A percentile compares a stretch with the other conserved stretches of the same genome.
Evolutionary conservation across 2,888 invertebrate genomes (phyloP).

Genomic region (Nomada flava): DNA sequence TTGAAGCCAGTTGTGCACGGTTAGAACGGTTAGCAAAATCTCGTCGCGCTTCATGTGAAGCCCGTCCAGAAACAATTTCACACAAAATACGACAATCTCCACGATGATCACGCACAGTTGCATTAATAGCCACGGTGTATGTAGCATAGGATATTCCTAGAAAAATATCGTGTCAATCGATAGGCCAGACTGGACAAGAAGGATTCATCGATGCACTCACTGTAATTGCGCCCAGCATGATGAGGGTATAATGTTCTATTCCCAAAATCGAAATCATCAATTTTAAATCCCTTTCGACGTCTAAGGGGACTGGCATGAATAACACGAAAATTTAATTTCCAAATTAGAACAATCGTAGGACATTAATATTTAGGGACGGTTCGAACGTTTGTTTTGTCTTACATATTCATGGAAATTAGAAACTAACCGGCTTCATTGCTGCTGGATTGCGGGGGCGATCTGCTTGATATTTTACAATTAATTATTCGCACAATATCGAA

Average conservation of each 20-base stretch:
- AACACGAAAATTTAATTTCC: neutral
- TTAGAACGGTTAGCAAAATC: slow-evolving; percentile 77
- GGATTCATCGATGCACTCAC: slow-evolving; percentile 64
- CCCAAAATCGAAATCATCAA: slow-evolving; percentile 82
- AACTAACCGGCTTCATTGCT: slow-evolving; percentile 69
- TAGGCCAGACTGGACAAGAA: neutral
- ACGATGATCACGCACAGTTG: slow-evolving; percentile 81
- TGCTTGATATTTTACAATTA: slow-evolving; percentile 71
- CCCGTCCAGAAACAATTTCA: slow-evolving; percentile 79
- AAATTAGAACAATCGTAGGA: neutral
- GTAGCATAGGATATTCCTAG: slow-evolving; percentile 81
- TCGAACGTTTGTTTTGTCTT: neutral
- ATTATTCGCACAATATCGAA: slow-evolving; percentile 79
- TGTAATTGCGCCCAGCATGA: slow-evolving; percentile 81
- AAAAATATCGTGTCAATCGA: slow-evolving; percentile 11
- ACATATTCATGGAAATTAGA: neutral
- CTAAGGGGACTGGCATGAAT: slow-evolving; percentile 71
- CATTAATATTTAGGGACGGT: neutral
- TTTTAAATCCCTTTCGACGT: slow-evolving; percentile 80
- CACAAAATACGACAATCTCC: slow-evolving; percentile 79
- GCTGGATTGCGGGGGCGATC: slow-evolving; percentile 60
- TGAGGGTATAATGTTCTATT: slow-evolving; percentile 81
- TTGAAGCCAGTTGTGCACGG: slow-evolving; percentile 82
- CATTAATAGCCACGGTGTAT: slow-evolving; percentile 82
- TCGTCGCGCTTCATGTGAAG: slow-evolving; percentile 80